Percentiles rank a stretch among this genome's conserved stretches.
These are phyloP conservation scores for Ceratoteleas bidentatus DNA, from an alignment of 1,140 invertebrate genomes.

Conservation along the genomic window DNA sequence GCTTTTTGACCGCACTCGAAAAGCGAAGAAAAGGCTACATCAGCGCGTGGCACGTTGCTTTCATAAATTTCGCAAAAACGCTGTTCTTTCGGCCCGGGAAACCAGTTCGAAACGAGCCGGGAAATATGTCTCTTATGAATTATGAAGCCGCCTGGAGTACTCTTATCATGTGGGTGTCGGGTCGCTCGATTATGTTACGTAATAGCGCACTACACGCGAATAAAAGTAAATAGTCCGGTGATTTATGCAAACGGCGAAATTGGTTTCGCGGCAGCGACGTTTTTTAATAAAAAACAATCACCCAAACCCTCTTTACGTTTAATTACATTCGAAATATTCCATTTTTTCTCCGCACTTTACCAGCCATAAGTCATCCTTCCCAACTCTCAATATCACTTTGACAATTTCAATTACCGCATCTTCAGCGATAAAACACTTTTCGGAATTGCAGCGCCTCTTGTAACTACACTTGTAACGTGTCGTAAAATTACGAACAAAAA, in stretches of 20 bases:
- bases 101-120: slow-evolving; percentile 47
- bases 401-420: too few species aligned
- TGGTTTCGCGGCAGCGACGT: slow-evolving; percentile 7
- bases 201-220: slow-evolving; percentile 50
- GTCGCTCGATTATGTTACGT: slow-evolving; percentile 59
- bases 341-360: too few species aligned
- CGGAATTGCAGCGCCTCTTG: too few species aligned
- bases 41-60: slow-evolving; percentile 23
- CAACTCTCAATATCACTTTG: too few species aligned
- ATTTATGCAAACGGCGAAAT: slow-evolving; percentile 25
- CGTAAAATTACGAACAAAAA: too few species aligned
- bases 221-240: slow-evolving; percentile 32
- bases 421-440: too few species aligned
- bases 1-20: not conserved
- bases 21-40: slow-evolving; percentile 26
- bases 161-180: slow-evolving; percentile 64
- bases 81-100: slow-evolving; percentile 22
- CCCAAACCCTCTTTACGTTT: too few species aligned
- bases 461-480: too few species aligned
- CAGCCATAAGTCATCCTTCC: too few species aligned
- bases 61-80: slow-evolving; percentile 53
- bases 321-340: too few species aligned
- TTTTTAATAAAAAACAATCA: too few species aligned
- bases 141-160: slow-evolving; percentile 34
- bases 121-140: slow-evolving; percentile 50